Evolutionary conservation across 2,797 vertebrate genomes (phyloP).

Genomic region (Amniataba percoides): DNA sequence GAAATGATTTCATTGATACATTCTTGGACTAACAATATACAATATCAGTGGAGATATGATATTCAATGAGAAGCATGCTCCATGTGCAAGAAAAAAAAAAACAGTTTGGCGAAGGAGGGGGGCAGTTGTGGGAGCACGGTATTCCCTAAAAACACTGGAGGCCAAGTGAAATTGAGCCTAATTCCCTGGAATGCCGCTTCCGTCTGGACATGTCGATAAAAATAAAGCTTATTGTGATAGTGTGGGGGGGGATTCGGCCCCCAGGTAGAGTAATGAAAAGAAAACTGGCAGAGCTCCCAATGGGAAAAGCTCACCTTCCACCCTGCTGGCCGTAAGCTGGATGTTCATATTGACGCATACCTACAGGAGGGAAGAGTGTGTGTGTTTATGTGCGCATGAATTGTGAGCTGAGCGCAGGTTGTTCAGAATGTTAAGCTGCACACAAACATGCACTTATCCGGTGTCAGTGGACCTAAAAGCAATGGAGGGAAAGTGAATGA

Average conservation of each 20-base stretch:
- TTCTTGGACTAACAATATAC: slow-evolving; percentile 49
- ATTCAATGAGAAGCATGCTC: slow-evolving; percentile 41
- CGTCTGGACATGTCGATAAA: slow-evolving; percentile 83
- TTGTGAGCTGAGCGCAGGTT: slow-evolving; percentile 17
- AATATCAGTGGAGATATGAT: slow-evolving; percentile 50
- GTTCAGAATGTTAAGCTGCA: slow-evolving; percentile 46
- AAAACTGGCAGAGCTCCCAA: slow-evolving; percentile 78
- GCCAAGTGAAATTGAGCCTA: slow-evolving; percentile 86
- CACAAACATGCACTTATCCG: slow-evolving; percentile 62
- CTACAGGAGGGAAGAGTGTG: slow-evolving; percentile 36
- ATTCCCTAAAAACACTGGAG: slow-evolving; percentile 82
- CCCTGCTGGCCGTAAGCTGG: slow-evolving; percentile 39
- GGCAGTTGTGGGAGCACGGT: slow-evolving; percentile 62
- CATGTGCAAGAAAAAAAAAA: slow-evolving; percentile 29
- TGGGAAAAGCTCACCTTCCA: slow-evolving; percentile 73
- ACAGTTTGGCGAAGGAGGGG: background rate
- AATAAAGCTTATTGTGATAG: slow-evolving; percentile 86
- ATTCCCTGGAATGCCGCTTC: slow-evolving; percentile 86
- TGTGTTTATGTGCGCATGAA: slow-evolving; percentile 26
- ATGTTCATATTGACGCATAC: slow-evolving; percentile 45
- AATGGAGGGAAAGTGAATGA: slow-evolving; percentile 69
- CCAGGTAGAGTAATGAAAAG: slow-evolving; percentile 83
- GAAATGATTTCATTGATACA: slow-evolving; percentile 40
- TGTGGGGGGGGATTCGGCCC: slow-evolving; percentile 70
- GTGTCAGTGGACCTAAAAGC: slow-evolving; percentile 39